These are phyloP conservation scores for Calameuta pallipes DNA, from an alignment of 2,888 invertebrate genomes.

Conservation along the genomic window DNA sequence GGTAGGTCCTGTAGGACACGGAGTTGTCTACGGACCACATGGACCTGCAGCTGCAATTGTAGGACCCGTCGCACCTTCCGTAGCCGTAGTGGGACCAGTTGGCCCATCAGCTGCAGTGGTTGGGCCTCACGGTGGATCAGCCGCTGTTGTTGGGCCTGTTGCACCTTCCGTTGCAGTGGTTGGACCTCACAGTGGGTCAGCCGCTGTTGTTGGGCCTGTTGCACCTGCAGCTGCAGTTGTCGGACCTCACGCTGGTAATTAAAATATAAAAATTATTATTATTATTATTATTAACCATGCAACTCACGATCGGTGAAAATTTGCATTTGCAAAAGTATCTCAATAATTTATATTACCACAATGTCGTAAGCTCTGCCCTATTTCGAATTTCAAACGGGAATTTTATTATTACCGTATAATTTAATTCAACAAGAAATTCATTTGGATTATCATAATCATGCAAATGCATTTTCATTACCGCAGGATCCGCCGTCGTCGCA, in stretches of 20 bases:
- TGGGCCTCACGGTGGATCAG: conserved; percentile 34
- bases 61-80: conserved; percentile 12
- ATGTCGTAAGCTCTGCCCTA: too few species aligned
- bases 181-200: conserved; percentile 34
- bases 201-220: conserved; percentile 33
- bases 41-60: conserved; percentile 3
- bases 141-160: conserved; percentile 33
- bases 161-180: conserved; percentile 31
- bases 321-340: too few species aligned
- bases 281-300: too few species aligned
- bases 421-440: too few species aligned
- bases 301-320: too few species aligned
- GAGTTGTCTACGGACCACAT: conserved; percentile 19
- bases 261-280: too few species aligned
- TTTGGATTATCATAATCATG: too few species aligned
- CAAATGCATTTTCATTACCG: too few species aligned
- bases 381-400: too few species aligned
- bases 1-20: conserved; percentile 29
- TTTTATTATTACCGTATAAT: too few species aligned
- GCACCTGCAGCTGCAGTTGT: conserved; percentile 30
- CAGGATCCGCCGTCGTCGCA: conserved; percentile 40
- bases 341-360: too few species aligned
- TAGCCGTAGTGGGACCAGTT: conserved; percentile 28
- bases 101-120: conserved; percentile 30
- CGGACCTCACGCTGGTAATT: conserved; percentile 40